These are phyloP conservation scores for Stictocephala bisonia DNA, from an alignment of 2,888 invertebrate genomes.

Conservation along the genomic window DNA sequence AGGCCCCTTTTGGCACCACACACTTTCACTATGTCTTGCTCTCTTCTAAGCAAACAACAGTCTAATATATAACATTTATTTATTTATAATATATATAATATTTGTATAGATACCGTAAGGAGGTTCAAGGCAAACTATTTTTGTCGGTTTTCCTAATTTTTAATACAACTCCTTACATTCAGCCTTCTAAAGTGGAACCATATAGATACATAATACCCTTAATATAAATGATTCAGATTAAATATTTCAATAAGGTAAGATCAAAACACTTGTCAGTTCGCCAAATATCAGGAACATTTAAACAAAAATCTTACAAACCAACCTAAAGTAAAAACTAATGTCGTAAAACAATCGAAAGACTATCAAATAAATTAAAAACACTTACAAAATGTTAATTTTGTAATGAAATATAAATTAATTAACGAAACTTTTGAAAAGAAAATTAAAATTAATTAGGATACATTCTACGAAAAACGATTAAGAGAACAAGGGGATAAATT, in stretches of 20 bases:
- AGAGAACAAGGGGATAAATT: too few relatives aligned
- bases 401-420: too few relatives aligned
- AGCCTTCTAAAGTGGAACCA: slow-evolving; percentile 48
- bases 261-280: slow-evolving; percentile 32
- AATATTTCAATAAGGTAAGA: slow-evolving; percentile 37
- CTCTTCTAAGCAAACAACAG: slow-evolving; percentile 46
- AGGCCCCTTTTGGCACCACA: slow-evolving; percentile 44
- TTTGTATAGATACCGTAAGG: slow-evolving; percentile 45
- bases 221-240: slow-evolving; percentile 44
- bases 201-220: slow-evolving; percentile 43
- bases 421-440: too few relatives aligned
- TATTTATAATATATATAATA: slow-evolving; percentile 46
- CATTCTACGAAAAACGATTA: too few relatives aligned
- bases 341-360: too few relatives aligned
- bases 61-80: slow-evolving; percentile 47
- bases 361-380: too few relatives aligned
- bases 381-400: too few relatives aligned
- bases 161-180: slow-evolving; percentile 42
- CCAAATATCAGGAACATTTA: slow-evolving; percentile 37
- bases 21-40: slow-evolving; percentile 28
- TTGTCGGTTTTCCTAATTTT: slow-evolving; percentile 37
- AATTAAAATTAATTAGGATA: too few relatives aligned
- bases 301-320: too few relatives aligned
- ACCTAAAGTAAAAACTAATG: too few relatives aligned
- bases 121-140: slow-evolving; percentile 46